Conservation (phyloP, 2,888 invertebrate species). For the Thymelicus lineola region DNA sequence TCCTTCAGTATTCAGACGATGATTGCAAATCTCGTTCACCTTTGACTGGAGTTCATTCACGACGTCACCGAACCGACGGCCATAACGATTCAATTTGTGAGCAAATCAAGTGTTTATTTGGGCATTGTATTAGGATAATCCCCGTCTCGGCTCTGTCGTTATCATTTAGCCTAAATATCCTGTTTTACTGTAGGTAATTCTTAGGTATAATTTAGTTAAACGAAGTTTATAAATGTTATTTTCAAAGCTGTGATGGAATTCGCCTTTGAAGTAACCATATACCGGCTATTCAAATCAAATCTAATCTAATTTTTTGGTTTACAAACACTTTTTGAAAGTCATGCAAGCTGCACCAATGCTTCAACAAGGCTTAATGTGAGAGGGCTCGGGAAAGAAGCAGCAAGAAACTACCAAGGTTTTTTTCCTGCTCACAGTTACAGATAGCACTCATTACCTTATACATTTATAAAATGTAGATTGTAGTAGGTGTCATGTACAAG, state of each 20-base stretch:
- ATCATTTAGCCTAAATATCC: not conserved
- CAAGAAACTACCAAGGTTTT: no score
- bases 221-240: not conserved
- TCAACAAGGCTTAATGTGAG: no score
- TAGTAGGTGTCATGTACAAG: no score
- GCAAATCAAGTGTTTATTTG: slow-evolving; percentile 29
- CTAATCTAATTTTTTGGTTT: no score
- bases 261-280: no score
- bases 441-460: no score
- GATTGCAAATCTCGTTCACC: not conserved
- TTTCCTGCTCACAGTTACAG: no score
- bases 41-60: slow-evolving; percentile 4
- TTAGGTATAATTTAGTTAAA: not conserved
- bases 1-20: not conserved
- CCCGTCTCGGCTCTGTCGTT: not conserved
- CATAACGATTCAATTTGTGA: slow-evolving; percentile 23
- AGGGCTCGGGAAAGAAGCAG: no score
- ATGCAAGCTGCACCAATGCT: no score
- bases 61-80: slow-evolving; percentile 9
- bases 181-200: not conserved
- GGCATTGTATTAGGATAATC: slow-evolving; percentile 20
- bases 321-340: no score
- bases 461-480: no score
- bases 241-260: not conserved
- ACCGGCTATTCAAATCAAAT: no score